Percentiles rank a stretch among this genome's conserved stretches.
Evolutionary conservation across 1,140 invertebrate species (phyloP).

Genomic region (Geopemphigus sp.): DNA sequence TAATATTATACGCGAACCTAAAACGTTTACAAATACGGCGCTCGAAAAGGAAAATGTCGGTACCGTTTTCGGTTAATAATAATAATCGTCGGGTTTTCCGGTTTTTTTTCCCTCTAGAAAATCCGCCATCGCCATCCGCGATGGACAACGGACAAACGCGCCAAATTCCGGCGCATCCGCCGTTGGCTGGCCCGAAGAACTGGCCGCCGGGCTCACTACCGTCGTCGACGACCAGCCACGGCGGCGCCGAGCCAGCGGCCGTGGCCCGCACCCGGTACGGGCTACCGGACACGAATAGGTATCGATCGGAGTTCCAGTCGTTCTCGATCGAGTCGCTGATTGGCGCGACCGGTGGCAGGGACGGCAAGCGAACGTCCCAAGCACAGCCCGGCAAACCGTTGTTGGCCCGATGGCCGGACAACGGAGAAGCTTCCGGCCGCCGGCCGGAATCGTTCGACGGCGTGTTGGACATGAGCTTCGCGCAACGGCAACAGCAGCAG

Average conservation of each 20-base stretch:
- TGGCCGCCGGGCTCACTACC: background rate
- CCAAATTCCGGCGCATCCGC: background rate
- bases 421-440: no score
- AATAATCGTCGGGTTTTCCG: no score
- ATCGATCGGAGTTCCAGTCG: constrained; percentile 7
- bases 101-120: no score
- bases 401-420: background rate
- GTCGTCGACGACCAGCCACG: background rate
- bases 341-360: background rate
- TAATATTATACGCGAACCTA: no score
- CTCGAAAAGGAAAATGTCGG: no score
- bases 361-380: background rate
- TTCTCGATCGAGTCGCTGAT: constrained; percentile 40
- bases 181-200: background rate
- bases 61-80: no score
- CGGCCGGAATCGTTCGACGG: background rate
- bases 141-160: background rate
- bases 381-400: background rate
- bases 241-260: background rate
- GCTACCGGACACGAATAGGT: background rate
- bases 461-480: background rate
- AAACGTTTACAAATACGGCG: no score
- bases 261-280: background rate
- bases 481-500: background rate
- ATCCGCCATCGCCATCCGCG: no score